Percentiles rank a stretch among this genome's conserved stretches.
Conservation (phyloP, 2,113 vertebrate genomes). For the Todiramphus saurophagus region DNA sequence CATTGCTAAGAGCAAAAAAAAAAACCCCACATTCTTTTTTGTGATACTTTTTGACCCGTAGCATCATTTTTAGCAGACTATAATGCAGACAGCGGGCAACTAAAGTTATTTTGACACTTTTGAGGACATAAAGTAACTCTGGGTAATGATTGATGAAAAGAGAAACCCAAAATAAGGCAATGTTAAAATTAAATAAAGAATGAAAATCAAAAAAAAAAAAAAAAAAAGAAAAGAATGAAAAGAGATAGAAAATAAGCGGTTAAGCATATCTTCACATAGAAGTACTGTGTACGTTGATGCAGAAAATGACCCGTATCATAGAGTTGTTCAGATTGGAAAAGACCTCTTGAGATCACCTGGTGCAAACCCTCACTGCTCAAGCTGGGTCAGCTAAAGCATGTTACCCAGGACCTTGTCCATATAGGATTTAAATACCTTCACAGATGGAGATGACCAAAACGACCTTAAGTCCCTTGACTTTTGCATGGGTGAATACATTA, state of each 20-base stretch:
- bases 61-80: not conserved
- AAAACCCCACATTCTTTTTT: not conserved
- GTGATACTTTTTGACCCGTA: not conserved
- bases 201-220: not conserved
- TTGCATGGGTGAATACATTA: not conserved
- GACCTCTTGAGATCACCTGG: not conserved
- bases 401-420: not conserved
- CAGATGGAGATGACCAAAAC: not conserved
- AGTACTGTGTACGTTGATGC: not conserved
- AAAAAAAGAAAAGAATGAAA: not conserved
- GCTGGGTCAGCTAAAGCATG: not conserved
- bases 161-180: not conserved
- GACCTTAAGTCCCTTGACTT: not conserved
- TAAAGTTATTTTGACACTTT: not conserved
- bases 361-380: not conserved
- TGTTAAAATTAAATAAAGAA: not conserved
- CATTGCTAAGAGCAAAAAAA: not conserved
- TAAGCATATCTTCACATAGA: not conserved
- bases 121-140: not conserved
- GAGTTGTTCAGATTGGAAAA: not conserved
- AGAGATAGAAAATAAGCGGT: not conserved
- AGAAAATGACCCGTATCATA: not conserved
- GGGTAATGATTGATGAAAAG: not conserved
- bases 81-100: not conserved
- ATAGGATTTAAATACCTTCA: not conserved